A percentile compares a stretch with the other conserved stretches of the same genome.
Conservation (phyloP, 2,888 invertebrate genomes). For the Onchidella celtica region DNA sequence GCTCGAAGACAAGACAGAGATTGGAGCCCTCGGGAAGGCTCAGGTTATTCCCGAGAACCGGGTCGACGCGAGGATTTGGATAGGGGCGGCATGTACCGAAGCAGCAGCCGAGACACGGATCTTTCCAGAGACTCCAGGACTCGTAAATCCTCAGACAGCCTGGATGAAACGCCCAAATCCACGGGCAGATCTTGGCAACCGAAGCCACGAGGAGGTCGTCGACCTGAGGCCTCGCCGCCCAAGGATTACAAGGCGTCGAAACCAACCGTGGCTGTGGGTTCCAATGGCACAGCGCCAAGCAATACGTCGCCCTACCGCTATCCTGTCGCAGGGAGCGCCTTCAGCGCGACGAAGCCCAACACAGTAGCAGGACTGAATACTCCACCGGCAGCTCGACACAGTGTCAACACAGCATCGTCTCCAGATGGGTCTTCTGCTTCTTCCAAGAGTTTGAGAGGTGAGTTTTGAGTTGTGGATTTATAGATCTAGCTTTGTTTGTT, state of each 20-base stretch:
- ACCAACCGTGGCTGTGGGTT: neutral
- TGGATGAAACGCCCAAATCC: neutral
- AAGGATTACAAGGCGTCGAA: neutral
- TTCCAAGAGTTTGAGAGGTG: slow-evolving; percentile 48
- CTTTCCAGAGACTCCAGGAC: slow-evolving; percentile 16
- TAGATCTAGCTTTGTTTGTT: neutral
- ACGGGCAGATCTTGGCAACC: slow-evolving; percentile 35
- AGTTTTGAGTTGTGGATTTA: neutral
- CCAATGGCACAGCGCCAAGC: neutral
- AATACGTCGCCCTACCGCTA: slow-evolving; percentile 6
- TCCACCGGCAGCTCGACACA: slow-evolving; percentile 28
- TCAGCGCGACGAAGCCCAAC: slow-evolving; percentile 32
- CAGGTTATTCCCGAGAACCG: neutral
- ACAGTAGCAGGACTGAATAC: slow-evolving; percentile 41
- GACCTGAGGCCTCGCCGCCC: slow-evolving; percentile 9
- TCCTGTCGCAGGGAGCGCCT: slow-evolving; percentile 46
- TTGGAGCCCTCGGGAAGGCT: neutral
- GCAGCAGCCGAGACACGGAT: neutral
- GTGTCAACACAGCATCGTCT: neutral
- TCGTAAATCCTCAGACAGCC: neutral
- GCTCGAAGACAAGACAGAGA: slow-evolving; percentile 9
- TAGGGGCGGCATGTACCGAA: neutral
- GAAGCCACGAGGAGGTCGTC: slow-evolving; percentile 7
- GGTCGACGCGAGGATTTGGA: slow-evolving; percentile 4
- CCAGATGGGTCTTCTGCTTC: neutral